Base-by-base conservation (phyloP, 1,140 invertebrate species). In the Megalonaias nervosa region DNA sequence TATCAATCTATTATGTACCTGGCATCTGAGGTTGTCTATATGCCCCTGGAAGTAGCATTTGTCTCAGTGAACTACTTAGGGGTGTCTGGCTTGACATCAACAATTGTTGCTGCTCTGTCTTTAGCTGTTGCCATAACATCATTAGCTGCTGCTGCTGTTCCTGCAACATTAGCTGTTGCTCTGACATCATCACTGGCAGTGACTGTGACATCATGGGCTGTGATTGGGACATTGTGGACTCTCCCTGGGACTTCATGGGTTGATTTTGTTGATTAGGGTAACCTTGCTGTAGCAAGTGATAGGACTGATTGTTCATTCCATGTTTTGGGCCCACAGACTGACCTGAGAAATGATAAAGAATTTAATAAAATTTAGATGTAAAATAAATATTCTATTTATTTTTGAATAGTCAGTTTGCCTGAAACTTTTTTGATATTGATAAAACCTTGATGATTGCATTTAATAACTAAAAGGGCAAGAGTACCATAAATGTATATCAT, bases 161-260 rank as follows among this genome's bases (percentile, higher is more conserved):
- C 61, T 80, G 77, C 57, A 75, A 64, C 69, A 79, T 75, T 70
- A 72, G 78, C 71, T 75, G 66, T n/a, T 75, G 83, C 62, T 81
- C 77, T 38, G 81, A 82, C 21, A 77, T 77, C 48, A 74, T 75
- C 77, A 81, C 80, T 31, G 75, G 78, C 59, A 72, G 78, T 21
- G 76, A 71, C 31, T 82, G 80, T 31, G 82, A 78, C 38, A 79
- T 70, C 67, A 74, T 75, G 55, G 71, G 77, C 3, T 74, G 74
- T 48, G 70, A 69, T 26, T 74, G 75, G 60, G 74, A 70, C 77
- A 81, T 81, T 77, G 77, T 80, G 38, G 80, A 82, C 68, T 81
- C 82, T 67, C 78, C 74, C 65, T 81, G 76, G n/a, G 83, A 75
- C 76, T 79, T 76, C 78, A 82, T 82, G 14, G 77, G 77, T 57